Percentiles rank a stretch among this genome's conserved stretches.
Evolutionary conservation across 2,888 invertebrate species (phyloP).

Genomic region (Dioctria linearis): DNA sequence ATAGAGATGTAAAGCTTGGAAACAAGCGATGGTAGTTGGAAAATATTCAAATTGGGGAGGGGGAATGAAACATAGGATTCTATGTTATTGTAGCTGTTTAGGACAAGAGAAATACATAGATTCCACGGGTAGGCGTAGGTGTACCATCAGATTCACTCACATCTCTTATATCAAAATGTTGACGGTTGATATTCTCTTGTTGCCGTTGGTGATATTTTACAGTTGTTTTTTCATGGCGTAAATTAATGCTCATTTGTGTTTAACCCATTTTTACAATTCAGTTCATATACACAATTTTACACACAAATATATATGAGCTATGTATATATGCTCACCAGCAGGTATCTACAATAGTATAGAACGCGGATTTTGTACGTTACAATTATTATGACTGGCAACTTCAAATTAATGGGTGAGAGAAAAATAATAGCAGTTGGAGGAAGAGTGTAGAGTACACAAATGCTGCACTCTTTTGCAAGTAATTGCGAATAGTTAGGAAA

Average conservation of each 20-base stretch:
- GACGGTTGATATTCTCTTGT: constrained; percentile 31
- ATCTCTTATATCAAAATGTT: constrained; percentile 11
- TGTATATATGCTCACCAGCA: neutral
- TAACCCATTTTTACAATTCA: constrained; percentile 40
- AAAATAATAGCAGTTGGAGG: neutral
- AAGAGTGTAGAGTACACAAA: neutral
- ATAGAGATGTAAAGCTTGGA: neutral
- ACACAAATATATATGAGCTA: neutral
- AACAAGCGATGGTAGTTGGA: too few species aligned
- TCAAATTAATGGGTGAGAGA: constrained; percentile 15
- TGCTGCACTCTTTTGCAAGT: neutral
- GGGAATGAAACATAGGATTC: neutral
- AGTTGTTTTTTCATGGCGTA: constrained; percentile 24
- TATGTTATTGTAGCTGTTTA: neutral
- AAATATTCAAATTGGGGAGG: neutral
- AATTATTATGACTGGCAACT: constrained; percentile 30
- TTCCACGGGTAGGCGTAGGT: neutral
- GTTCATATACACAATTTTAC: neutral
- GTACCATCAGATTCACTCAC: neutral
- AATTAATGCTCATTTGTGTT: constrained; percentile 44
- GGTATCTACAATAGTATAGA: neutral
- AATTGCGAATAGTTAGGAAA: neutral
- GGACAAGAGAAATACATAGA: neutral
- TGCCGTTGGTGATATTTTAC: constrained; percentile 19
- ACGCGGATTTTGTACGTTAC: constrained; percentile 37